A percentile compares a stretch with the other conserved stretches of the same genome.
These are phyloP conservation scores for Neotoma lepida DNA, from an alignment of 2,113 vertebrate genomes.

Conservation along the genomic window DNA sequence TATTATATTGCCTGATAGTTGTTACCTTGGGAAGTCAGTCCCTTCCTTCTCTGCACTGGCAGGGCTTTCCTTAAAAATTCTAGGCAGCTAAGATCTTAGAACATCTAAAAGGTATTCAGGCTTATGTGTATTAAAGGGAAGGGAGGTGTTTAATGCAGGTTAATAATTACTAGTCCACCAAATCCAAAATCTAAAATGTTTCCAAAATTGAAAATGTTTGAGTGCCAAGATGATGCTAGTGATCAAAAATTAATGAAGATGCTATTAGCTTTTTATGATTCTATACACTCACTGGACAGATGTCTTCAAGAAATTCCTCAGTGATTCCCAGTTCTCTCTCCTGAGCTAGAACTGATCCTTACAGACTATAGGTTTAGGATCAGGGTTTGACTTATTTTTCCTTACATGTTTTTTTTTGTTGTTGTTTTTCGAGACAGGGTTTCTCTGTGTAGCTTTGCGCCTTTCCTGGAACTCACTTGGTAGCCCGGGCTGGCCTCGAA, in stretches of 20 bases:
- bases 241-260: neutral
- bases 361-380: conserved; percentile 37
- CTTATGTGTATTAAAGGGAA: neutral
- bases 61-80: neutral
- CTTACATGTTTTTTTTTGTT: conserved; percentile 25
- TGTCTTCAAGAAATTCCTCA: conserved; percentile 7
- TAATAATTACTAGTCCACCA: neutral
- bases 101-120: neutral
- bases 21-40: neutral
- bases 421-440: no score
- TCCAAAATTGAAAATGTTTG: neutral
- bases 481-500: no score
- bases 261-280: conserved; percentile 25
- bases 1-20: neutral
- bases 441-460: no score
- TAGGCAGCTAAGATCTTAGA: neutral
- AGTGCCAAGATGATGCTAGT: neutral
- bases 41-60: neutral
- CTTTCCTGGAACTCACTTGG: no score
- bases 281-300: neutral
- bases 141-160: neutral
- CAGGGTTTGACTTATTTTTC: conserved; percentile 23
- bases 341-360: conserved; percentile 27
- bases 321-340: neutral
- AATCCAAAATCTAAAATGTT: neutral